phyloP scores from a whole-genome alignment of 2,797 vertebrate species.

The Cercopithecus mitis region DNA sequence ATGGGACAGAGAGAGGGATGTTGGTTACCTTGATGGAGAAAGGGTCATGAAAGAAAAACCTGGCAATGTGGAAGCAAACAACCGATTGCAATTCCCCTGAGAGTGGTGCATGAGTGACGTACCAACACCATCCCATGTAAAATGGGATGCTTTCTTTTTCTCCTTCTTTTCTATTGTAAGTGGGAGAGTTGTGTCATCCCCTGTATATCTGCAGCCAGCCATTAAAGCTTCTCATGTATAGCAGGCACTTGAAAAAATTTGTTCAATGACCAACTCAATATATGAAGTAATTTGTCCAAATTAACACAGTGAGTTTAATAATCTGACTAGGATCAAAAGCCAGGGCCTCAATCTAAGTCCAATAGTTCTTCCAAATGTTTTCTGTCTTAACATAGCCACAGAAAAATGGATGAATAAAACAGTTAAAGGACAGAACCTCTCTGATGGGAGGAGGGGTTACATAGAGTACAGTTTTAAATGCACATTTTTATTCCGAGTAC shows the following conservation, averaged over 20 bases:
- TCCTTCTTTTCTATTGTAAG: background rate
- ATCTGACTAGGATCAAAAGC: constrained; percentile 2
- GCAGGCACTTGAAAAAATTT: background rate
- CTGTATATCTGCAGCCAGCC: background rate
- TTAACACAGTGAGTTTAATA: constrained; percentile 40
- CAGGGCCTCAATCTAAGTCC: constrained; percentile 1
- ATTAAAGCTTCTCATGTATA: background rate
- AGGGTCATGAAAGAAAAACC: background rate
- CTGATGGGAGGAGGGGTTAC: background rate
- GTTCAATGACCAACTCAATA: constrained; percentile 3
- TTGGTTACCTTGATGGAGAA: background rate
- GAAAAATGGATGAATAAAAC: constrained; percentile 2
- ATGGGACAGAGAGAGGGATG: background rate
- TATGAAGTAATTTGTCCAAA: constrained; percentile 59
- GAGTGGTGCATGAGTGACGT: background rate
- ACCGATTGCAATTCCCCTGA: background rate
- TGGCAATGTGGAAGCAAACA: background rate
- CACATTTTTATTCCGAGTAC: background rate
- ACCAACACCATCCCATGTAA: background rate
- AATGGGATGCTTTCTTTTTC: background rate
- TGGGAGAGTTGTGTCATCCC: background rate
- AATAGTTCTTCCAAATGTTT: background rate
- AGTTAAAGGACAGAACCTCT: background rate
- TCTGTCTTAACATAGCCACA: background rate
- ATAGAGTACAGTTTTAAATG: background rate